These are phyloP conservation scores for Synergus gifuensis DNA, from an alignment of 2,888 invertebrate genomes.

Conservation along the genomic window DNA sequence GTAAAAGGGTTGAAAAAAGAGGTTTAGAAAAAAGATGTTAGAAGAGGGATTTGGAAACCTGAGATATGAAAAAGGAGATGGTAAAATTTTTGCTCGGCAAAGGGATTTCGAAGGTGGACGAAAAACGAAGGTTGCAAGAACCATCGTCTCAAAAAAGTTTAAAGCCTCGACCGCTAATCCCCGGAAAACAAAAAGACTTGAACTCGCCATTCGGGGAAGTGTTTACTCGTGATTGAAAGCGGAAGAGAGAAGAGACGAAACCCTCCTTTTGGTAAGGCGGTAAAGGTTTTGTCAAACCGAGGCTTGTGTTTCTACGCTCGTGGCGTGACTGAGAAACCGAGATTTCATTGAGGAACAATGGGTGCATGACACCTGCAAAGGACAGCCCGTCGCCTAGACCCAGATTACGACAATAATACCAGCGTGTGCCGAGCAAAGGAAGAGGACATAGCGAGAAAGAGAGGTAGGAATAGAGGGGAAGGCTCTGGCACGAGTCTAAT, in stretches of 20 bases:
- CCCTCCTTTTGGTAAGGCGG: conserved; percentile 47
- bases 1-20: too few relatives aligned
- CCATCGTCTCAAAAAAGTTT: background rate
- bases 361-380: conserved; percentile 69
- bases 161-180: background rate
- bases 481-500: conserved; percentile 66
- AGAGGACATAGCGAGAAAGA: conserved; percentile 41
- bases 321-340: conserved; percentile 61
- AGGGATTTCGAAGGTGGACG: too few relatives aligned
- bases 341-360: conserved; percentile 72
- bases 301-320: conserved; percentile 46
- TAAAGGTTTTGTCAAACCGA: conserved; percentile 63
- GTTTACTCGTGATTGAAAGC: conserved; percentile 28
- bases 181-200: background rate
- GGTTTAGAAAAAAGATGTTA: too few relatives aligned
- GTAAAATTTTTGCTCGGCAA: too few relatives aligned
- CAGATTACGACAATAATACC: conserved; percentile 71
- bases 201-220: conserved; percentile 37
- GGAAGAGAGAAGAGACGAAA: conserved; percentile 43
- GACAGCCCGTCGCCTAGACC: conserved; percentile 69
- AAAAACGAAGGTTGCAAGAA: background rate
- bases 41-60: too few relatives aligned
- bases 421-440: conserved; percentile 55
- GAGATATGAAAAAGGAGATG: too few relatives aligned
- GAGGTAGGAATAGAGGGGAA: conserved; percentile 47